These are phyloP conservation scores for Limnephilus marmoratus DNA, from an alignment of 2,888 invertebrate genomes.

Conservation along the genomic window DNA sequence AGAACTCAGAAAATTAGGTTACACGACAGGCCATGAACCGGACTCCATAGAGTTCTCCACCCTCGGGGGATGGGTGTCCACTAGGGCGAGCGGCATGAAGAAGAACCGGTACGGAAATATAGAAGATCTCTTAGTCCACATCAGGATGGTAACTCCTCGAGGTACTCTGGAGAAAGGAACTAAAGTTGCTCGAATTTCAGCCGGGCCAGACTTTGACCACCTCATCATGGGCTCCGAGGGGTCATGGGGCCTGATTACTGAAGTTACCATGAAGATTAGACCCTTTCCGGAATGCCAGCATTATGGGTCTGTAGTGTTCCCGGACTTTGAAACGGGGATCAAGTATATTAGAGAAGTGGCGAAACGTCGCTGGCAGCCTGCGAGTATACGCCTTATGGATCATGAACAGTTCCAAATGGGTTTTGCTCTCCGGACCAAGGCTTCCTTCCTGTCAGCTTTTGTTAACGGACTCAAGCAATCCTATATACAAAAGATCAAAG, in stretches of 20 bases:
- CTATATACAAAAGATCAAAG: constrained; percentile 92
- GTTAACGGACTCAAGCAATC: constrained; percentile 82
- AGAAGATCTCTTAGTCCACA: constrained; percentile 94
- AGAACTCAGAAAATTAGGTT: constrained; percentile 85
- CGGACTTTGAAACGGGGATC: constrained; percentile 94
- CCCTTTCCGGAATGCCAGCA: constrained; percentile 90
- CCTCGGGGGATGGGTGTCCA: constrained; percentile 98
- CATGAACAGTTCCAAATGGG: constrained; percentile 97
- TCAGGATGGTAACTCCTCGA: constrained; percentile 89
- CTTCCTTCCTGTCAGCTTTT: constrained; percentile 71
- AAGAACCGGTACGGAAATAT: constrained; percentile 99
- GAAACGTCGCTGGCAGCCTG: constrained; percentile 90
- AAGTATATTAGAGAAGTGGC: constrained; percentile 92
- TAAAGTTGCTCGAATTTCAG: constrained; percentile 92
- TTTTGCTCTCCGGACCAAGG: constrained; percentile 82
- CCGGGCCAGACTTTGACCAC: constrained; percentile 95
- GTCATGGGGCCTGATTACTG: constrained; percentile 95
- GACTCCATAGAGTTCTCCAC: constrained; percentile 98
- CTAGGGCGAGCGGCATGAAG: constrained; percentile 98
- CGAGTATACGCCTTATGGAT: constrained; percentile 98
- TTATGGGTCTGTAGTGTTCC: constrained; percentile 97
- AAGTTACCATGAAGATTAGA: constrained; percentile 92
- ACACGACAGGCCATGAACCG: constrained; percentile 97
- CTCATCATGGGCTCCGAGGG: constrained; percentile 95
- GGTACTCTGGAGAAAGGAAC: constrained; percentile 91